Evolutionary conservation across 2,797 vertebrate species (phyloP).

Genomic region (Ctenochaetus hawaiiensis): DNA sequence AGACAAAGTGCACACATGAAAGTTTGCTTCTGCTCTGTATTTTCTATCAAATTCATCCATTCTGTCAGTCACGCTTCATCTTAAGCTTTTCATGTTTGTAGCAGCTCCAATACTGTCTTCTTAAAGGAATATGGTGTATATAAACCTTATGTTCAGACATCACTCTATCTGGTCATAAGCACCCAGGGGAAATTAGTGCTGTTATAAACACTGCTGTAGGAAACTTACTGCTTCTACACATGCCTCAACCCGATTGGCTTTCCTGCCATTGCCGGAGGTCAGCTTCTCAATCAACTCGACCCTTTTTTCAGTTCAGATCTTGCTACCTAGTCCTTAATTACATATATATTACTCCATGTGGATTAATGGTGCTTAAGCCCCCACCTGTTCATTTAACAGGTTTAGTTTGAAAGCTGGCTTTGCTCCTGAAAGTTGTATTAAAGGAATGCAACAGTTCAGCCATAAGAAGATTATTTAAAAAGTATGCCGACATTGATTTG

Average conservation of each 20-base stretch:
- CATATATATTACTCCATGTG: not conserved
- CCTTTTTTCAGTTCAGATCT: slow-evolving; percentile 31
- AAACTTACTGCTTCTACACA: not conserved
- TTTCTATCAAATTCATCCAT: slow-evolving; percentile 3
- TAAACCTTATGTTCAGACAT: slow-evolving; percentile 2
- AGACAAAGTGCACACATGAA: slow-evolving; percentile 4
- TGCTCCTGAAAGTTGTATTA: slow-evolving; percentile 4
- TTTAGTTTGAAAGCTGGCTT: not conserved
- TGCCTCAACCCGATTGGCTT: slow-evolving; percentile 11
- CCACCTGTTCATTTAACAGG: not conserved
- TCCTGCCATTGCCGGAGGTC: not conserved
- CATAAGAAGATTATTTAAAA: not conserved
- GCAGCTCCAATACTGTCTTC: not conserved
- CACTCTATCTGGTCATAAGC: slow-evolving; percentile 15
- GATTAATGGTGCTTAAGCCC: not conserved
- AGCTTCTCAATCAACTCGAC: slow-evolving; percentile 31
- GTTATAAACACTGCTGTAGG: slow-evolving; percentile 26
- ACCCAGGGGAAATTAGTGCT: slow-evolving; percentile 4
- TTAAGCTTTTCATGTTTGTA: not conserved
- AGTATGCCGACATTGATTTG: not conserved
- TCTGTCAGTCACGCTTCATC: slow-evolving; percentile 4
- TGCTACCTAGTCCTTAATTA: slow-evolving; percentile 21
- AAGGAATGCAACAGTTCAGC: not conserved
- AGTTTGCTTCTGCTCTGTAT: not conserved
- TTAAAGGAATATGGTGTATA: slow-evolving; percentile 9